Evolutionary conservation across 2,113 vertebrate genomes (phyloP).

Genomic region (Chiloscyllium plagiosum): DNA sequence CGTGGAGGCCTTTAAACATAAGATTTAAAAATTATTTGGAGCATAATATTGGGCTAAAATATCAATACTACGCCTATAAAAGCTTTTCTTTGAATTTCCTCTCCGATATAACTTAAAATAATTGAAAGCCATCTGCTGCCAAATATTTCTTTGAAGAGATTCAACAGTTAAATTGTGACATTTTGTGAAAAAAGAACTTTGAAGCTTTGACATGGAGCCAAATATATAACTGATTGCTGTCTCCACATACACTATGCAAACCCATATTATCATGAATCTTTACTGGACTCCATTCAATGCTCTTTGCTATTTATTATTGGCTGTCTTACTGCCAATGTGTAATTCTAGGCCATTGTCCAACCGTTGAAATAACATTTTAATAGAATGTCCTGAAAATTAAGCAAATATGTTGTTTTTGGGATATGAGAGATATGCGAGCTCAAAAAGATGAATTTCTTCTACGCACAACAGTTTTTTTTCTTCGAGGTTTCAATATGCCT

Average conservation of each 20-base stretch:
- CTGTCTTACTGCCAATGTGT: not conserved
- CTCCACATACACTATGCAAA: not conserved
- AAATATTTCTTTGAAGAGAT: not conserved
- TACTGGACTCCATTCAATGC: not conserved
- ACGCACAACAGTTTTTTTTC: not conserved
- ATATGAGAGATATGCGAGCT: not conserved
- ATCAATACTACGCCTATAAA: not conserved
- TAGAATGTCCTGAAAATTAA: not conserved
- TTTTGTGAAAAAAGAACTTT: not conserved
- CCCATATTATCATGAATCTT: not conserved
- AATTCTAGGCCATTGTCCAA: not conserved
- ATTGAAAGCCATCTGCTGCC: not conserved
- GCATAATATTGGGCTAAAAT: not conserved
- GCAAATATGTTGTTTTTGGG: not conserved
- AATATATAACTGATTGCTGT: not conserved
- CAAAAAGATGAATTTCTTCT: constrained; percentile 12
- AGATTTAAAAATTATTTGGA: not conserved
- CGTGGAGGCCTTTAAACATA: not conserved
- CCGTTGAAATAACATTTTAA: not conserved
- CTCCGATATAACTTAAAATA: not conserved
- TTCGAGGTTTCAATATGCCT: not conserved
- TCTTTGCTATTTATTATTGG: not conserved
- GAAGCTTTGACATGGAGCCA: not conserved
- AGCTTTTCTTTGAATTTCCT: not conserved
- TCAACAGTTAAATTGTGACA: not conserved